These are phyloP conservation scores for Drosophila nr. fundita DNA, from an alignment of 2,888 invertebrate genomes.

Conservation along the genomic window DNA sequence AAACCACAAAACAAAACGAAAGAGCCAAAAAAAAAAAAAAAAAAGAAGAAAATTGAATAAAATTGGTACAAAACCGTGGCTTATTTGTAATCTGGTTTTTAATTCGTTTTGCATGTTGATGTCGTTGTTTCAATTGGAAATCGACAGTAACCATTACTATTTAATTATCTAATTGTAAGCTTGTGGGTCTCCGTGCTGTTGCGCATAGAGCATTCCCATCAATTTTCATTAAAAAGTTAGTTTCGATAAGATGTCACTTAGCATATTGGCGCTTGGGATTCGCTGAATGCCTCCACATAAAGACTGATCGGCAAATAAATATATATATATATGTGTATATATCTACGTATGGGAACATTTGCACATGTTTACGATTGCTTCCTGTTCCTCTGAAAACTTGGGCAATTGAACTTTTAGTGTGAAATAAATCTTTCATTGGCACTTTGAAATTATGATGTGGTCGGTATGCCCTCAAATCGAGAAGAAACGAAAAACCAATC, in stretches of 20 bases:
- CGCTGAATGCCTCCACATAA: not conserved
- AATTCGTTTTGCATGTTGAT: conserved; percentile 14
- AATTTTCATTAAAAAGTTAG: not conserved
- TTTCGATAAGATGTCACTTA: conserved; percentile 1
- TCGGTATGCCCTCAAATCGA: conserved; percentile 1
- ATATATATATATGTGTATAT: not conserved
- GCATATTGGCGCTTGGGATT: not conserved
- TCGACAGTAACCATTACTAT: not conserved
- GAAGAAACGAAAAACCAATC: not conserved
- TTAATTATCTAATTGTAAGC: not conserved
- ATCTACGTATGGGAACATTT: conserved; percentile 4
- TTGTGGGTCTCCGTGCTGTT: not conserved
- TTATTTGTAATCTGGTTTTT: conserved; percentile 17
- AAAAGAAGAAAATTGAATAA: not conserved
- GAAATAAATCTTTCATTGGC: conserved; percentile 71
- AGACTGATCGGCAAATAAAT: not conserved
- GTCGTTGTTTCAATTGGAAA: conserved; percentile 6
- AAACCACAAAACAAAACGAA: conserved; percentile 7
- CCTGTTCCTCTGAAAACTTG: conserved; percentile 29
- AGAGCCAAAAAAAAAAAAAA: too few species aligned
- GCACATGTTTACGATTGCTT: conserved; percentile 51
- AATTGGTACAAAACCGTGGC: conserved; percentile 2
- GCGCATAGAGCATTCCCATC: not conserved
- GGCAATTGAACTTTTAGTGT: conserved; percentile 65
- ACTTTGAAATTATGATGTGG: conserved; percentile 29